Base-by-base conservation (phyloP, 2,113 vertebrate species). In the Psilopsiagon aymara region DNA sequence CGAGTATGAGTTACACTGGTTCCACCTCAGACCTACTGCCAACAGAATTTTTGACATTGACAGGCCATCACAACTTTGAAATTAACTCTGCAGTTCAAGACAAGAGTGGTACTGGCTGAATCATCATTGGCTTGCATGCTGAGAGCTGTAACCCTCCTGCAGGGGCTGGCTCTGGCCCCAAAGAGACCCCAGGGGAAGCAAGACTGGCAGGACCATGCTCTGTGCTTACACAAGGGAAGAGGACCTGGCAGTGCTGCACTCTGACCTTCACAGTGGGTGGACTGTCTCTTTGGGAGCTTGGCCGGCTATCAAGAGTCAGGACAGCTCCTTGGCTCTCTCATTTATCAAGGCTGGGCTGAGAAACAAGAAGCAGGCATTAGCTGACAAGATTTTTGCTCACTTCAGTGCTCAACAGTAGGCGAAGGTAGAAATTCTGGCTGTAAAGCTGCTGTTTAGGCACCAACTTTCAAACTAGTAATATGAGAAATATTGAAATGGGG, bases 321-420 rank as follows among this genome's bases (percentile, higher is more conserved):
- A 41, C 39, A 47, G 39, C 84, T 87, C 87, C 78, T 87, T 70
- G 84, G 70, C 78, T 85, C 82, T 69, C 94, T 94, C 91, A 82
- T 87, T 87, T 84, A 87, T 85, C 84, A 66, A 73, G 41, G 78
- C 78, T 60, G 41, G 84, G 60, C 70, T 85, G 44, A 92, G 74
- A 53, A 52, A 87, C 78, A 88, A 92, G 84, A 62, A 87, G 70
- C 35, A 62, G 62, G 41, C 85, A 59, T 10, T 74, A 94, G 78
- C 60, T 95, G 94, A 74, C 93, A 90, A 92, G 59, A 80, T 69
- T 76, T 87, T 76, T 94, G 78, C 74, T 90, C 78, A 75, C 49
- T 85, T 87, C 92, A 69, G 52, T 66, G 49, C 70, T 91, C 67
- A 70, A 27, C 39, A 59, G 82, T 27, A 63, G 78, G 70, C 77